A percentile compares a stretch with the other conserved stretches of the same genome.
These are phyloP conservation scores for Hydrolagus colliei DNA, from an alignment of 2,797 vertebrate species.

Conservation along the genomic window DNA sequence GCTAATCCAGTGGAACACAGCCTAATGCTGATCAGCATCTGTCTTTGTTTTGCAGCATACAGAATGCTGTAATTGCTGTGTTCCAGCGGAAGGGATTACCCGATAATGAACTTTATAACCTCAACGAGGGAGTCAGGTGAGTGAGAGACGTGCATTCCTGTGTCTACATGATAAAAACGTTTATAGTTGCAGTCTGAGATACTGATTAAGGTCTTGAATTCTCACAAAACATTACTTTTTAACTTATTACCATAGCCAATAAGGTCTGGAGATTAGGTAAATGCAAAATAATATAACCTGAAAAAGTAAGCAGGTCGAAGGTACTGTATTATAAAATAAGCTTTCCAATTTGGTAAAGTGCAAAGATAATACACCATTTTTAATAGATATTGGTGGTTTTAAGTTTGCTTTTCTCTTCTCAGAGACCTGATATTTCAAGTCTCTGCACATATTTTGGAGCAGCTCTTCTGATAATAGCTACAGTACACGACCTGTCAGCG, in stretches of 20 bases:
- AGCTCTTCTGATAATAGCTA: neutral
- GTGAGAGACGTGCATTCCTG: conserved; percentile 35
- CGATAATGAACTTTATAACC: conserved; percentile 82
- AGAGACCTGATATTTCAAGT: neutral
- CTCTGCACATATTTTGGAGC: neutral
- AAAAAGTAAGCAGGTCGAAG: no score
- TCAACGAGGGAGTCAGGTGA: conserved; percentile 95
- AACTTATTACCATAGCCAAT: neutral
- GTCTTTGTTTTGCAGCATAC: conserved; percentile 68
- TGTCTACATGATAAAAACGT: neutral
- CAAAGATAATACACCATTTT: neutral
- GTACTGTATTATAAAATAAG: neutral
- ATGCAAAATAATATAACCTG: no score
- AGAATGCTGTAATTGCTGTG: conserved; percentile 85
- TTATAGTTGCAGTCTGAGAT: neutral
- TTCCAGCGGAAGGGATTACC: conserved; percentile 88
- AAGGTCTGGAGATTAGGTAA: neutral
- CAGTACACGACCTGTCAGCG: no score
- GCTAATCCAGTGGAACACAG: neutral
- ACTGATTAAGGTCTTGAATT: neutral
- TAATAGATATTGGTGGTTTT: neutral
- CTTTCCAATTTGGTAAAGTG: neutral
- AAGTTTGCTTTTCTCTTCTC: neutral
- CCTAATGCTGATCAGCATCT: conserved; percentile 7
- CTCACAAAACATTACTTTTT: no score